Evolutionary conservation across 2,113 vertebrate species (phyloP).

Genomic region (Zosterops japonicus): DNA sequence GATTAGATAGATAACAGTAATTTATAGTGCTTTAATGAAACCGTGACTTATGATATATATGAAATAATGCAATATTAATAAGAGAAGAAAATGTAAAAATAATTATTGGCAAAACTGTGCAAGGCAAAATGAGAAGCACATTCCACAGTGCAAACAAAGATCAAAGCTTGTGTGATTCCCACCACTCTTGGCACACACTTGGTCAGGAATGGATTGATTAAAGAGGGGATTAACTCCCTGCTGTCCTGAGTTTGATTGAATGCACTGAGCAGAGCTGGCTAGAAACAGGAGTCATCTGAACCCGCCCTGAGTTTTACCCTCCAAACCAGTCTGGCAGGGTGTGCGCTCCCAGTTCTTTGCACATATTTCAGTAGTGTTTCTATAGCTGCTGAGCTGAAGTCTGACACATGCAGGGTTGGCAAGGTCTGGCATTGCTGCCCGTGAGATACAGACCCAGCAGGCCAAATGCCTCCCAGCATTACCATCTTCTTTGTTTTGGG

Average conservation of each 20-base stretch:
- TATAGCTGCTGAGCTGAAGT: conserved; percentile 29
- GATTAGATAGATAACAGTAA: conserved; percentile 8
- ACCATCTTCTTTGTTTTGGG: not conserved
- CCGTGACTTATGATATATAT: not conserved
- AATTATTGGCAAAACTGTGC: conserved; percentile 29
- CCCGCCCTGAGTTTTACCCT: conserved; percentile 10
- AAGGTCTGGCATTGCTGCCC: not conserved
- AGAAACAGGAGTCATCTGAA: conserved; percentile 43
- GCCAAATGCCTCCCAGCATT: not conserved
- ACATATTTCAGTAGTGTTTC: conserved; percentile 31
- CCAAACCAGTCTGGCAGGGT: conserved; percentile 36
- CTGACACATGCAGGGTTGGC: conserved; percentile 1
- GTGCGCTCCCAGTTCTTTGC: not conserved
- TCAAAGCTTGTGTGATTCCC: conserved; percentile 65
- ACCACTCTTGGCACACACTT: conserved; percentile 52
- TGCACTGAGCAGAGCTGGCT: conserved; percentile 19
- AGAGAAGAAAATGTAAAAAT: conserved; percentile 51
- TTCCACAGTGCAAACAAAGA: conserved; percentile 62
- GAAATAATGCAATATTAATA: conserved; percentile 54
- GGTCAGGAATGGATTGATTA: conserved; percentile 69
- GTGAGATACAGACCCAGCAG: not conserved
- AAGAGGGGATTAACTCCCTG: conserved; percentile 76
- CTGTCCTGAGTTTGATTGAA: conserved; percentile 58
- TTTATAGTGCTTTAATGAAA: conserved; percentile 26
- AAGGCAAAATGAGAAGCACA: conserved; percentile 51